Percentiles rank a stretch among this genome's conserved stretches.
phyloP scores from a whole-genome alignment of 2,113 vertebrate genomes.

The Cichladusa arquata region DNA sequence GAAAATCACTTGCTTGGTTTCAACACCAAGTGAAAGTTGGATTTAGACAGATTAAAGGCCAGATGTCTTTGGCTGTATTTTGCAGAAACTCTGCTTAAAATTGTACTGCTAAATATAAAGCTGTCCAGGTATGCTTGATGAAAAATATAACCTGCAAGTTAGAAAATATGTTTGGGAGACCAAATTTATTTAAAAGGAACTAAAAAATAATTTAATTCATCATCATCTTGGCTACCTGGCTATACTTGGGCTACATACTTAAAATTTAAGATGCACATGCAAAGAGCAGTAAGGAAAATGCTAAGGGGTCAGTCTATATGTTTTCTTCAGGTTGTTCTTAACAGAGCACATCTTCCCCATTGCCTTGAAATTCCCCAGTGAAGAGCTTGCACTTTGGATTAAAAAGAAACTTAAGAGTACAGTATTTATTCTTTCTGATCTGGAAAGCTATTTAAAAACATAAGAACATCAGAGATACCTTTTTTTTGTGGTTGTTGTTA shows the following conservation, averaged over 20 bases:
- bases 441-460: neutral
- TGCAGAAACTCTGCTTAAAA: neutral
- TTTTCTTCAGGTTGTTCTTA: neutral
- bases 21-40: neutral
- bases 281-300: neutral
- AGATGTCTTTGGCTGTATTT: neutral
- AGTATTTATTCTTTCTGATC: neutral
- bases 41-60: slow-evolving; percentile 12
- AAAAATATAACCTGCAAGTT: neutral
- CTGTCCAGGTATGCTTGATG: neutral
- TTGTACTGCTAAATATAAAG: neutral
- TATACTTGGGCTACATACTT: neutral
- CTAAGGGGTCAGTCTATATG: neutral
- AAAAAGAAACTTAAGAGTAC: neutral
- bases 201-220: neutral
- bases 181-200: neutral
- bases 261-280: neutral
- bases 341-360: neutral
- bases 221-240: neutral
- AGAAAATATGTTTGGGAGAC: neutral
- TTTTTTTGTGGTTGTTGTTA: neutral
- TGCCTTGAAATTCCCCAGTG: neutral
- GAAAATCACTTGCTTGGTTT: neutral
- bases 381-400: neutral
- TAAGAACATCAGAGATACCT: neutral